Conservation (phyloP, 2,113 vertebrate genomes). For the Pterocles burchelli region DNA sequence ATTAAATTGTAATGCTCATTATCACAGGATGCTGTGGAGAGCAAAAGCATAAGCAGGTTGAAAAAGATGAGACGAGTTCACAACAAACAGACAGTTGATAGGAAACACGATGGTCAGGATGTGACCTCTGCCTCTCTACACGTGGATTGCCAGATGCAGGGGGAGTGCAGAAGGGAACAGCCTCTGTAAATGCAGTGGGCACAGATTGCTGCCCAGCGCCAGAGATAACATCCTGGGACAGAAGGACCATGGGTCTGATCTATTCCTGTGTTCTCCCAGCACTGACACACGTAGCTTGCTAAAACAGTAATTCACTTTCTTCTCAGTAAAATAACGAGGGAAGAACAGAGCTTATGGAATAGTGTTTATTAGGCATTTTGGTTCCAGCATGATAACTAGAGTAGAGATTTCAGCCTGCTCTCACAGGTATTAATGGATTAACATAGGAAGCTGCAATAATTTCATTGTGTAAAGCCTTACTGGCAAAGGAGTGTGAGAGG, state of each 20-base stretch:
- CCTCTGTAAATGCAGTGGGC: background rate
- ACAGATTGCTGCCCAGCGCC: background rate
- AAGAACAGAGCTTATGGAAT: background rate
- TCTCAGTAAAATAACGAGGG: background rate
- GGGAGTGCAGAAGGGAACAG: background rate
- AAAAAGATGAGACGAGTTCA: background rate
- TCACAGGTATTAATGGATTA: slow-evolving; percentile 51
- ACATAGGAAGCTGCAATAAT: background rate
- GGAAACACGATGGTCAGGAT: background rate
- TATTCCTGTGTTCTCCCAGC: background rate
- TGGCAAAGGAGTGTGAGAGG: slow-evolving; percentile 1
- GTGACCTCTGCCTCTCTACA: background rate
- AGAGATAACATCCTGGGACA: background rate
- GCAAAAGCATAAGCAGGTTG: background rate
- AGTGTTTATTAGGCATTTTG: background rate
- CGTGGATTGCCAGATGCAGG: background rate
- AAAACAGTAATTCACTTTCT: background rate
- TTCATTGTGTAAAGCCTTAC: background rate
- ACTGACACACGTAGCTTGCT: background rate
- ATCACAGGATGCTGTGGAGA: background rate
- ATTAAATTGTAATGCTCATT: slow-evolving; percentile 35
- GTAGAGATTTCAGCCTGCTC: slow-evolving; percentile 12
- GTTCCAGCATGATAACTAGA: background rate
- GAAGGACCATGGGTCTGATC: background rate
- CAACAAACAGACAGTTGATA: background rate